Conservation (phyloP, 1,140 invertebrate genomes). For the Ceratosolen fusciceps region DNA sequence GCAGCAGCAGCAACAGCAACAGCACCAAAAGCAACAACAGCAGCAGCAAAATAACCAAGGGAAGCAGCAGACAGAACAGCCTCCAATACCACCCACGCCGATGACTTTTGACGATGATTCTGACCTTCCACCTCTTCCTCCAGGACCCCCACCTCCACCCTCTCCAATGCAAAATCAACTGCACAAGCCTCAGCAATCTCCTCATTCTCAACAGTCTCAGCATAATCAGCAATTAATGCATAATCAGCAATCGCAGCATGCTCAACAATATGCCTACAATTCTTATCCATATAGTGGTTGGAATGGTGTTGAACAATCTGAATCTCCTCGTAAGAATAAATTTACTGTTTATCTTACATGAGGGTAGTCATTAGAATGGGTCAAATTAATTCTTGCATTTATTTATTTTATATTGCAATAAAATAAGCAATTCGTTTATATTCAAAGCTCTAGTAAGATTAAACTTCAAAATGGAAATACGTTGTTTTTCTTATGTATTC, state of each 20-base stretch:
- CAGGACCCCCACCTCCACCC: constrained; percentile 69
- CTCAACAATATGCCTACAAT: constrained; percentile 63
- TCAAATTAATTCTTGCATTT: too few species aligned
- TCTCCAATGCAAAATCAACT: constrained; percentile 67
- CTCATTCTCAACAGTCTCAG: constrained; percentile 48
- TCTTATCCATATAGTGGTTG: constrained; percentile 61
- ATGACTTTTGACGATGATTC: constrained; percentile 68
- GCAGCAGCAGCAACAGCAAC: constrained; percentile 55
- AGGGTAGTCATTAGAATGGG: too few species aligned
- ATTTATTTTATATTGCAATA: too few species aligned
- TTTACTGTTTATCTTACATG: constrained; percentile 54
- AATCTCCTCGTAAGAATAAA: constrained; percentile 45
- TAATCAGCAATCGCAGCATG: constrained; percentile 60
- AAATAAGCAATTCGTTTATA: too few species aligned
- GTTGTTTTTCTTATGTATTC: too few species aligned
- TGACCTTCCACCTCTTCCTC: constrained; percentile 69
- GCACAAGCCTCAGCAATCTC: constrained; percentile 61
- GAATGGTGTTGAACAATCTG: constrained; percentile 62
- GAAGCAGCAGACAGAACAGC: constrained; percentile 60
- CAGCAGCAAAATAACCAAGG: constrained; percentile 59
- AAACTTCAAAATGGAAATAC: too few species aligned
- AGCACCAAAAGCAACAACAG: constrained; percentile 54
- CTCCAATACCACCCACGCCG: constrained; percentile 62
- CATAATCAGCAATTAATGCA: constrained; percentile 67
- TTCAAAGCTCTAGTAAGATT: too few species aligned